Conservation (phyloP, 2,888 invertebrate species). For the Ormia ochracea region DNA sequence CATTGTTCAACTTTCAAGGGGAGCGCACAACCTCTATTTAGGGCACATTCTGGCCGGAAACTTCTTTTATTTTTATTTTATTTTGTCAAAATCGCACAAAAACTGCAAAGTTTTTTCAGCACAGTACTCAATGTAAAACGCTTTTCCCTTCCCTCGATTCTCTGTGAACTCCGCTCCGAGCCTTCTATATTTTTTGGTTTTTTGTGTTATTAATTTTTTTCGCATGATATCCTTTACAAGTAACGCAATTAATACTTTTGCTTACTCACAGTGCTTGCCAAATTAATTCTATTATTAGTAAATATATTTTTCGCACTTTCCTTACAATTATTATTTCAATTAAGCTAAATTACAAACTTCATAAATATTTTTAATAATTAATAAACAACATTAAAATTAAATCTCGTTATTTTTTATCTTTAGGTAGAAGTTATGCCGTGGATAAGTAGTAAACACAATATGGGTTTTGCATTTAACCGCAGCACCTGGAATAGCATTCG, state of each 20-base stretch:
- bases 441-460: conserved; percentile 98
- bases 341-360: not conserved
- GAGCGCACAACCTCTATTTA: no score
- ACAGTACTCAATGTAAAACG: no score
- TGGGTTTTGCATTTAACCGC: conserved; percentile 97
- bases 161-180: no score
- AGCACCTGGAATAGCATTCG: conserved; percentile 91
- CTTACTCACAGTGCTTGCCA: conserved; percentile 13
- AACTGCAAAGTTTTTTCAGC: no score
- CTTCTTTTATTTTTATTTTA: no score
- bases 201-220: not conserved
- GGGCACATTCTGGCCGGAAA: no score
- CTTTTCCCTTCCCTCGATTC: no score
- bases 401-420: conserved; percentile 12
- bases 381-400: not conserved
- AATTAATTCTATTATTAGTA: not conserved
- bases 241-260: not conserved
- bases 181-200: no score
- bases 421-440: conserved; percentile 94
- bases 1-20: no score
- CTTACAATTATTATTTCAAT: conserved; percentile 11
- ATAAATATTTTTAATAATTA: not conserved
- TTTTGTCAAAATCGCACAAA: no score
- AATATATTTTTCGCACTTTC: not conserved
- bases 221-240: not conserved